Conservation (phyloP, 2,888 invertebrate species). For the Baccha elongata region DNA sequence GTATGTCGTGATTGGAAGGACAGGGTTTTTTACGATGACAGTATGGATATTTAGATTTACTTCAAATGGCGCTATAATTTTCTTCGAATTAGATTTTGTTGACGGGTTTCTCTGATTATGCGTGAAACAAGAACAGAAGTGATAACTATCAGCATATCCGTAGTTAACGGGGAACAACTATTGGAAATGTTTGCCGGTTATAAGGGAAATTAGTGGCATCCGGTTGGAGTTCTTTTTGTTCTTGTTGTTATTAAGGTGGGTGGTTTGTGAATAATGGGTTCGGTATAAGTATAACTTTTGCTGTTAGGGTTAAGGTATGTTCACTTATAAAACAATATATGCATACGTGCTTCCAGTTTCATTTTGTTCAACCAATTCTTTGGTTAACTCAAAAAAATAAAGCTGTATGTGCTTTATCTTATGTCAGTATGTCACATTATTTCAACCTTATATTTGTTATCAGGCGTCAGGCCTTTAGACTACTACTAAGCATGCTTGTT, state of each 20-base stretch:
- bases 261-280: background rate
- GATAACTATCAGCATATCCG: conserved; percentile 42
- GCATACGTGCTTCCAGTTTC: no score
- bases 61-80: conserved; percentile 69
- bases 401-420: no score
- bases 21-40: background rate
- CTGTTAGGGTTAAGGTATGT: no score
- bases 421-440: no score
- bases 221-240: conserved; percentile 18
- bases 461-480: no score
- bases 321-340: no score
- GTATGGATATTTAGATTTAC: background rate
- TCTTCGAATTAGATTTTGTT: conserved; percentile 59
- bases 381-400: no score
- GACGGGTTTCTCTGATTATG: conserved; percentile 65
- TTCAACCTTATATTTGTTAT: no score
- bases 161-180: conserved; percentile 28
- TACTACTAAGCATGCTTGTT: no score
- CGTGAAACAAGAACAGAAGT: conserved; percentile 60
- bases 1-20: conserved; percentile 56
- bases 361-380: no score
- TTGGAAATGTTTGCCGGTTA: conserved; percentile 3
- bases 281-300: no score
- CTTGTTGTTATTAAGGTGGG: background rate
- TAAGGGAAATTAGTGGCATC: conserved; percentile 51